A percentile compares a stretch with the other conserved stretches of the same genome.
phyloP scores from a whole-genome alignment of 2,888 invertebrate genomes.

The Eupeodes latifasciatus region DNA sequence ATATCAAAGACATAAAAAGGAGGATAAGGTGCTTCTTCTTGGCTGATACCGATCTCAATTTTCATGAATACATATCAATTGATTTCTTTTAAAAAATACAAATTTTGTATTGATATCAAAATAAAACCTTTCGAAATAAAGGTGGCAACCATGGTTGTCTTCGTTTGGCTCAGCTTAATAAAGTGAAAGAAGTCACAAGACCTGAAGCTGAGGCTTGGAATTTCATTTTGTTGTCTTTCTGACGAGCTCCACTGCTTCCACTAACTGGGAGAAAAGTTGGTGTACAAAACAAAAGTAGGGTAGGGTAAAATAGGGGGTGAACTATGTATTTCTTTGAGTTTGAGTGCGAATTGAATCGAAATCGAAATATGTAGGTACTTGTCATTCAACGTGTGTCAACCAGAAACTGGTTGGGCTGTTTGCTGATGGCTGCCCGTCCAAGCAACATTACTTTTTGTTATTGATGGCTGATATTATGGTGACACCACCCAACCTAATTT shows the following conservation, averaged over 20 bases:
- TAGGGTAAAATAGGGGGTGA: conserved; percentile 42
- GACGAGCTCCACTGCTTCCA: not conserved
- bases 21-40: no score
- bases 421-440: not conserved
- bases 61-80: no score
- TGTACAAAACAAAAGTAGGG: not conserved
- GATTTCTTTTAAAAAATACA: no score
- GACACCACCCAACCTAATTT: conserved; percentile 51
- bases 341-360: not conserved
- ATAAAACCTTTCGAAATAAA: no score
- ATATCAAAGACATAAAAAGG: no score
- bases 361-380: conserved; percentile 33
- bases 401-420: conserved; percentile 48
- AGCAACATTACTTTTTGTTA: not conserved
- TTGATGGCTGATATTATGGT: not conserved
- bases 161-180: conserved; percentile 1
- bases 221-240: conserved; percentile 28
- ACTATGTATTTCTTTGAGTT: conserved; percentile 47
- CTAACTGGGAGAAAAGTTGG: not conserved
- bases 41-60: no score
- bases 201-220: conserved; percentile 72
- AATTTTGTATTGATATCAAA: not conserved
- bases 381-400: conserved; percentile 54
- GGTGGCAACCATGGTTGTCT: not conserved
- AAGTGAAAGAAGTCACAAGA: conserved; percentile 72